A percentile compares a stretch with the other conserved stretches of the same genome.
Evolutionary conservation across 1,140 invertebrate species (phyloP).

Genomic region (Bradysia coprophila): DNA sequence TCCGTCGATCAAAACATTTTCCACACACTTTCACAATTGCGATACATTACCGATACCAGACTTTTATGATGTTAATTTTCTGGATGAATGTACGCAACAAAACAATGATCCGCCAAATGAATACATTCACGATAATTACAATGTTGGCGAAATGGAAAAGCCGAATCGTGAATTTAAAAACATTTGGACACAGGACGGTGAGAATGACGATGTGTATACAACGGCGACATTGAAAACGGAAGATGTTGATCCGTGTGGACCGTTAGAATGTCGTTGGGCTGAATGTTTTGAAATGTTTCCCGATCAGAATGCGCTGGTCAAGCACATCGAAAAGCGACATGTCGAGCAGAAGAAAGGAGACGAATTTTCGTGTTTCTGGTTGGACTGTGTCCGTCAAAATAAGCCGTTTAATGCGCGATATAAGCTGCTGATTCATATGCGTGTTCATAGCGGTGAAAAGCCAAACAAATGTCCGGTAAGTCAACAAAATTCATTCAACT

Average conservation of each 20-base stretch:
- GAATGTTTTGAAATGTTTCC: constrained; percentile 62
- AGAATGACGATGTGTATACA: not conserved
- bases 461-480: constrained; percentile 91
- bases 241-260: not conserved
- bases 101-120: not conserved
- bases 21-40: constrained; percentile 1
- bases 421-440: constrained; percentile 91
- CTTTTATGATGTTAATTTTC: not conserved
- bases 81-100: not conserved
- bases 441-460: constrained; percentile 89
- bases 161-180: constrained; percentile 2
- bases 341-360: constrained; percentile 71
- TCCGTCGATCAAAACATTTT: constrained; percentile 2
- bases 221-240: not conserved
- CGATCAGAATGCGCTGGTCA: constrained; percentile 61
- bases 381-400: constrained; percentile 61
- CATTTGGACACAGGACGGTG: not conserved
- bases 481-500: constrained; percentile 10
- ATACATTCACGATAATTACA: not conserved
- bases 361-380: constrained; percentile 86
- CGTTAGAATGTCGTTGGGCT: constrained; percentile 53
- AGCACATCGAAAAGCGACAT: constrained; percentile 80
- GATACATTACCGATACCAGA: not conserved
- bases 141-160: not conserved
- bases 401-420: constrained; percentile 91